These are phyloP conservation scores for Musca vetustissima DNA, from an alignment of 1,140 invertebrate genomes.

Conservation along the genomic window DNA sequence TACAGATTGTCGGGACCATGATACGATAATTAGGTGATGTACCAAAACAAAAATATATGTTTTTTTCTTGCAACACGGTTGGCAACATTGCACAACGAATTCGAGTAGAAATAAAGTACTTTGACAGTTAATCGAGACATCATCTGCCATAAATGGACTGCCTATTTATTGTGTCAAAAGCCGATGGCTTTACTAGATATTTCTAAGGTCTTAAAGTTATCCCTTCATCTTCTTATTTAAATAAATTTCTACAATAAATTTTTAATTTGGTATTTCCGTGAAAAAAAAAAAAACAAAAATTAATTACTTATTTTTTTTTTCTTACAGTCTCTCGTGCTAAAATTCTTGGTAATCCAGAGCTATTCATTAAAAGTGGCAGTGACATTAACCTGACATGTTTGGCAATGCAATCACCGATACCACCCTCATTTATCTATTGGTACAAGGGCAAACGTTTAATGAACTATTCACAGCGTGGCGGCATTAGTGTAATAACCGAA, in stretches of 20 bases:
- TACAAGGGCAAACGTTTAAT: slow-evolving; percentile 84
- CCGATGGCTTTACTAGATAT: too few relatives aligned
- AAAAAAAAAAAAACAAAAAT: neutral
- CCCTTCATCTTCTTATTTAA: slow-evolving; percentile 10
- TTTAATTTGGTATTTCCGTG: neutral
- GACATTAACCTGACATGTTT: slow-evolving; percentile 90
- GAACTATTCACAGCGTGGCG: slow-evolving; percentile 83
- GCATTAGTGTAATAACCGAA: slow-evolving; percentile 85
- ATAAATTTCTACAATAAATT: too few relatives aligned
- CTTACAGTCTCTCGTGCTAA: slow-evolving; percentile 84
- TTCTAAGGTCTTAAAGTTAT: too few relatives aligned
- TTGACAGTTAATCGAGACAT: too few relatives aligned
- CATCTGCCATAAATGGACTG: too few relatives aligned
- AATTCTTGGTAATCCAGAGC: slow-evolving; percentile 80
- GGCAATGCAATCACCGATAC: slow-evolving; percentile 81
- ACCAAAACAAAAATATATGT: too few relatives aligned
- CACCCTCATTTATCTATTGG: slow-evolving; percentile 89
- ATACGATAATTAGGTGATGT: too few relatives aligned
- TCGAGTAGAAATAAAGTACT: too few relatives aligned
- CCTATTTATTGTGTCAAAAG: too few relatives aligned
- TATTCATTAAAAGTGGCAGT: slow-evolving; percentile 85
- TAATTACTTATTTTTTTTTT: slow-evolving; percentile 10
- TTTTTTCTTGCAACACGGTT: too few relatives aligned
- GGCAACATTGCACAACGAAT: too few relatives aligned
- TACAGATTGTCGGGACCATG: too few relatives aligned